Conservation (phyloP, 1,140 invertebrate species). For the Lepidostoma basale region DNA sequence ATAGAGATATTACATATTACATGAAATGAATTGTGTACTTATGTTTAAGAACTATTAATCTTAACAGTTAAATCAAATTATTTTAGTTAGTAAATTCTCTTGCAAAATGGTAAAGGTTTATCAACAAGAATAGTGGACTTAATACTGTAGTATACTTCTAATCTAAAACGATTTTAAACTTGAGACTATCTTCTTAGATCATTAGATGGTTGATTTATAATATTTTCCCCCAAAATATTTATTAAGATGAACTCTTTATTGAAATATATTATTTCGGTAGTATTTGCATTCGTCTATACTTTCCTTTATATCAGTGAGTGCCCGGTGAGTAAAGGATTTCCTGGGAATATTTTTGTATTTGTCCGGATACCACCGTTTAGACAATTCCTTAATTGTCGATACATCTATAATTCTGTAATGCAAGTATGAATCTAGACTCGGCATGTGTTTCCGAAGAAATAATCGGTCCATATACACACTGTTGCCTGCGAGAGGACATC, state of each 20-base stretch:
- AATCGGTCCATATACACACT: constrained; percentile 84
- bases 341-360: constrained; percentile 63
- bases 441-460: constrained; percentile 81
- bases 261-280: constrained; percentile 59
- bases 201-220: no score
- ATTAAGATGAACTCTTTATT: constrained; percentile 21
- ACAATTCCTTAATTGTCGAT: constrained; percentile 86
- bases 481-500: constrained; percentile 86
- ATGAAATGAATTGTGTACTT: no score
- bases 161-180: no score
- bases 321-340: constrained; percentile 75
- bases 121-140: no score
- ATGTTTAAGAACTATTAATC: no score
- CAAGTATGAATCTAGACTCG: constrained; percentile 74
- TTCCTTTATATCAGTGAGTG: constrained; percentile 84
- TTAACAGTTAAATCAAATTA: no score
- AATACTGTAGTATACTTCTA: no score
- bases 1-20: no score
- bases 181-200: no score
- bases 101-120: no score
- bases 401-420: constrained; percentile 96
- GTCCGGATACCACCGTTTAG: constrained; percentile 74
- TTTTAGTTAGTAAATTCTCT: no score
- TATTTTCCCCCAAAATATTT: no score
- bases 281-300: constrained; percentile 83